Base-by-base conservation (phyloP, 2,113 vertebrate genomes). In the Acanthisitta chloris region DNA sequence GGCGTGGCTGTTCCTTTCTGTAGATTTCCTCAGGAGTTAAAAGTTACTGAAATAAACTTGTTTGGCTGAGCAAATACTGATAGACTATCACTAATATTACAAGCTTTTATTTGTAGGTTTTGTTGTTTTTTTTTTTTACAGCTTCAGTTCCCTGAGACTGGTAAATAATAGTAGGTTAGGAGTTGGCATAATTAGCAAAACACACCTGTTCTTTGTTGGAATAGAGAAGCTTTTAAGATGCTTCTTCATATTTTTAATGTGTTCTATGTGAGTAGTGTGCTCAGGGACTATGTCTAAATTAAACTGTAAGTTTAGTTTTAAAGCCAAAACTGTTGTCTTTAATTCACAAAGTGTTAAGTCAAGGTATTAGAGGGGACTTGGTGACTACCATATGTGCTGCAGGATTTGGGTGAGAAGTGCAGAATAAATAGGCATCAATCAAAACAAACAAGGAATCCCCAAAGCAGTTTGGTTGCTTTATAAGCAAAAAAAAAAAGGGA, bases 1-100 rank as follows among this genome's bases (percentile, higher is more conserved):
- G 23, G 59, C 4, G 54, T 54, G 82, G 48, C 3, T 48, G 2
- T 31, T 26, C 16, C 45, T 81, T 69, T 46, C 38, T 38, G n/a
- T 25, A 36, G 29, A 14, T 78, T 66, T 34, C 31, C 87, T 82
- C 24, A 14, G 74, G 58, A 78, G 70, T 61, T 14, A 5, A 52
- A 88, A 86, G 45, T 70, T 66, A 28, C 31, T 48, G 31, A 83
- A 94, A 96, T 88, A 90, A 95, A 92, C 76, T 88, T 80, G 11
- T 77, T 61, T 31, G 7, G 78, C 13, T 83, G 38, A 92, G 80
- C 38, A 58, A 88, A 70, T n/a, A 12, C n/a, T 0, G 1, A 20
- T 46, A n/a, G 72, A 58, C 33, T 96, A n/a, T 93, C 31, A 1
- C 54, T 77, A 36, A 43, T 81, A 31, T 26, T 71, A 76, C 1